These are phyloP conservation scores for Bufotes viridis DNA, from an alignment of 2,797 vertebrate species.

Conservation along the genomic window DNA sequence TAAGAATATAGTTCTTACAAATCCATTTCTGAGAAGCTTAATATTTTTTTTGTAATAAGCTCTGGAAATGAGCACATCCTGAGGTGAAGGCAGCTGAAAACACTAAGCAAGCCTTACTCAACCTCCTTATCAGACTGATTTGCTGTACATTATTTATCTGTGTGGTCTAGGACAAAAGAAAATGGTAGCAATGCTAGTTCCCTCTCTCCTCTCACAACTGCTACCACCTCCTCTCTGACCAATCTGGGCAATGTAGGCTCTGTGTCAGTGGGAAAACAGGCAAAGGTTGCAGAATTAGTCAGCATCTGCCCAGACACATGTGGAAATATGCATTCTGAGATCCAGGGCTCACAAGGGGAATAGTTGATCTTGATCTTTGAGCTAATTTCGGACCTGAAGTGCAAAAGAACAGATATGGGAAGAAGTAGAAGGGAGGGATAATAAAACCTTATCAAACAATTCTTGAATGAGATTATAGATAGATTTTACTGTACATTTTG, in stretches of 20 bases:
- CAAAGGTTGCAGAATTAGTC: conserved; percentile 51
- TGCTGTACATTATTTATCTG: background rate
- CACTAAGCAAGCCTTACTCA: background rate
- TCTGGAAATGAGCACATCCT: background rate
- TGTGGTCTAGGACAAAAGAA: conserved; percentile 28
- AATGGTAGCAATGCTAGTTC: conserved; percentile 63
- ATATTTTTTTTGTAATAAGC: background rate
- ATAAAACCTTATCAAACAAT: background rate
- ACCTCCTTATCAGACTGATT: conserved; percentile 21
- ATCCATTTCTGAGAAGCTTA: background rate
- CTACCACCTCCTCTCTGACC: conserved; percentile 68
- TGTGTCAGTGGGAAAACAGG: conserved; percentile 35
- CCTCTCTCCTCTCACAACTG: conserved; percentile 62
- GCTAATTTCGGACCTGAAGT: background rate
- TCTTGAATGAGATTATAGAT: background rate
- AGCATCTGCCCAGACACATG: conserved; percentile 57
- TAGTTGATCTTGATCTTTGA: background rate
- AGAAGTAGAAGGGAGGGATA: background rate
- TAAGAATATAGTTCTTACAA: background rate
- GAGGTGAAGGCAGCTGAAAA: background rate
- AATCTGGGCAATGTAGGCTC: conserved; percentile 61
- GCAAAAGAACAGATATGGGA: background rate
- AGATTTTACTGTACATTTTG: background rate
- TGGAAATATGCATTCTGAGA: conserved; percentile 44
- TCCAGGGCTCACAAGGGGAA: conserved; percentile 37